Evolutionary conservation across 2,888 invertebrate species (phyloP).

Genomic region (Himalopsyche kuldschensis): DNA sequence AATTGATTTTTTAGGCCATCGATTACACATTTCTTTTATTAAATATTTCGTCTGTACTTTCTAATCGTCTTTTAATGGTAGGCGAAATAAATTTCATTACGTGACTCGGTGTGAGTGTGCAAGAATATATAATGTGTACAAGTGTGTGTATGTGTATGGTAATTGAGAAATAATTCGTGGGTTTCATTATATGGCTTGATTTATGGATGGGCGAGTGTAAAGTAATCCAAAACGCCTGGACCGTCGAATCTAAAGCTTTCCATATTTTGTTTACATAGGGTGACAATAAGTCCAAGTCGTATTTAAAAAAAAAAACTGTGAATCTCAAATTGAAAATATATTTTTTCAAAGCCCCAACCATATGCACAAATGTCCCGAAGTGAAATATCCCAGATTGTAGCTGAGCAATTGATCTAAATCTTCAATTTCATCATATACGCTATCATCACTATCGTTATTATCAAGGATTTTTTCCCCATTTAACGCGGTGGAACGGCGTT

Average conservation of each 20-base stretch:
- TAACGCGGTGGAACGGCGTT: too few species aligned
- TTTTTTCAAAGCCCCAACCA: too few species aligned
- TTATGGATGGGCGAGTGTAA: constrained; percentile 17
- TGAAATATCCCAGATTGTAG: too few species aligned
- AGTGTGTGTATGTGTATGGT: constrained; percentile 10
- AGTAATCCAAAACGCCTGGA: neutral
- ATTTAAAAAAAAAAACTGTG: too few species aligned
- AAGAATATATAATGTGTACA: neutral
- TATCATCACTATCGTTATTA: too few species aligned
- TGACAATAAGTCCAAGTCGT: neutral
- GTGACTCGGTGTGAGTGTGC: neutral
- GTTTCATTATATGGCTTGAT: constrained; percentile 31
- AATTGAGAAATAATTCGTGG: constrained; percentile 38
- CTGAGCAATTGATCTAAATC: too few species aligned
- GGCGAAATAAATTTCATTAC: constrained; percentile 34
- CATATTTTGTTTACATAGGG: neutral
- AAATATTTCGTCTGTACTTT: neutral
- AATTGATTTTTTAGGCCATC: neutral
- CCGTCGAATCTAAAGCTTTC: neutral
- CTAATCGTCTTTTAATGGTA: constrained; percentile 37
- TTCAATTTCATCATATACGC: too few species aligned
- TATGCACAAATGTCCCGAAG: too few species aligned
- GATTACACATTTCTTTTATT: neutral
- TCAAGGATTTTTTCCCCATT: too few species aligned
- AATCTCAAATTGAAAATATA: too few species aligned